Base-by-base conservation (phyloP, 2,113 vertebrate genomes). In the Coracopsis vasa region DNA sequence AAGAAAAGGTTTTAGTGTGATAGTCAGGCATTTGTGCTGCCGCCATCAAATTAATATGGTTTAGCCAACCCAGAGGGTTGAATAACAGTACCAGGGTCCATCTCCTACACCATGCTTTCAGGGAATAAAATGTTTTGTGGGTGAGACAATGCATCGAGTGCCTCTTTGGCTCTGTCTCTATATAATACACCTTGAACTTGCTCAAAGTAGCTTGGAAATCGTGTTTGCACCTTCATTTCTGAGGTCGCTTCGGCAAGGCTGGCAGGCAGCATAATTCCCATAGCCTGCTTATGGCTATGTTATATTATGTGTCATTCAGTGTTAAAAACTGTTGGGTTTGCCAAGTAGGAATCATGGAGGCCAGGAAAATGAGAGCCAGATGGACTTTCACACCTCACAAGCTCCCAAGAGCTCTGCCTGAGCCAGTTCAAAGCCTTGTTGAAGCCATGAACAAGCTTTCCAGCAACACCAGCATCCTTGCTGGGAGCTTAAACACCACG, bases 241-340 rank as follows among this genome's bases (percentile, higher is more conserved):
- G 1, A 42, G 50, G 62, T 21, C 0, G 0, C 60, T 31, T 56
- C 3, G 8, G 45, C 1, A 1, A 66, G 79, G 41, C 61, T 35
- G 82, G 66, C 47, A 28, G 62, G 44, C 53, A 84, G 33, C 0
- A 0, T 29, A 23, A 88, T 70, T 74, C 73, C 61, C 5, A 1
- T 33, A 7, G 6, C 48, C 67, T 51, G 37, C 37, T 35, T 12
- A 2, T 14, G 14, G 35, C 56, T 51, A 7, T 24, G 45, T 48
- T 37, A 7, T 42, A 47, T 33, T 64, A 20, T 4, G 37, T 7
- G 11, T 39, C 3, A 1, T 27, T 47, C 9, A 7, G 28, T 25
- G n/a, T n/a, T 78, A 41, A 56, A 75, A 78, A 54, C 4, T 10
- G 16, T 31, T 37, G 45, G 25, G 7, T 92, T 79, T 56, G 25